Evolutionary conservation across 2,888 invertebrate genomes (phyloP), one percentile per base, ranked within the genome.

Genomic region (Mantis religiosa): DNA sequence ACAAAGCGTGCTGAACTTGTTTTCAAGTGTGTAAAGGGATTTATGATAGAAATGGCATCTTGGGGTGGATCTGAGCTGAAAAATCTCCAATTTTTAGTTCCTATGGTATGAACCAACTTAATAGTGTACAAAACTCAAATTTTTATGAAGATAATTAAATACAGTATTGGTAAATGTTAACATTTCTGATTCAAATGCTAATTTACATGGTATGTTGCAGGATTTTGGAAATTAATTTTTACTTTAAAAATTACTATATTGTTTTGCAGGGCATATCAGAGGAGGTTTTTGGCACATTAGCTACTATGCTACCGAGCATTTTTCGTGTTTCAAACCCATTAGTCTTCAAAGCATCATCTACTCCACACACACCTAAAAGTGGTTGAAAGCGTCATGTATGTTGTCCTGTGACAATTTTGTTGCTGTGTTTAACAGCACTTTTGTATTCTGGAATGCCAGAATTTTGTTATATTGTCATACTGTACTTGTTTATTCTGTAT

Each of bases 1-100:
- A 95, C 97, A 92, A 97, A 98, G 92, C 95, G 99, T 91, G 99
- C 99, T 0, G 99, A 99, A 94, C 94, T 99, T 90, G 97, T 99
- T 89, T 98, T 99, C 92, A 99, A 99, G 94, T 99, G 99, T 94
- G 98, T 99, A 88, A 99, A 99, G 94, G 99, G 99, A 4, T 99
- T 99, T 93, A 98, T 99, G 97, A 98, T 99, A 93, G 99, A 99
- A 94, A 98, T 98, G 95, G 97, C 97, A 14, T 97, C 98, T 0
- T 97, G 98, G 96, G 98, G 98, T 90, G 98, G 98, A 71, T 97
- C 97, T 0, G 97, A 97, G 93, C 94, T 98, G 90, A 97, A 97
- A 94, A 99, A 97, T 93, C 94, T 98, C 47, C 97, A 97, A 93
- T 97, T 97, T 92, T 94, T 98, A 89, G 95, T 98, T 87, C 98